These are phyloP conservation scores for Megaleporinus macrocephalus DNA, from an alignment of 2,113 vertebrate genomes.

Conservation along the genomic window DNA sequence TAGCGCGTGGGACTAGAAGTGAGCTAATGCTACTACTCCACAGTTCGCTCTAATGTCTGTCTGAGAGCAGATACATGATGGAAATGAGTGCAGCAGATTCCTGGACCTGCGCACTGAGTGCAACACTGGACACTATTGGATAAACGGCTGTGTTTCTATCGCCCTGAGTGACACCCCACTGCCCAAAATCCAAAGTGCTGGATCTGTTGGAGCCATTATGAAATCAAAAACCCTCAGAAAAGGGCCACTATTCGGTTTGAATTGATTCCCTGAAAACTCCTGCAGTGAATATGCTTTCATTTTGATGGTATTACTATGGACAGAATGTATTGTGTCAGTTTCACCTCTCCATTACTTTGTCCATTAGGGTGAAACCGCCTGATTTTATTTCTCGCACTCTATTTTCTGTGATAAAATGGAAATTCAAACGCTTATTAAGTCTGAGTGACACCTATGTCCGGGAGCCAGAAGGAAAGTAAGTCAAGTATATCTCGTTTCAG, in stretches of 20 bases:
- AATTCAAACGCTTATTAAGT: slow-evolving; percentile 85
- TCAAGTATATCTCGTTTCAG: slow-evolving; percentile 83
- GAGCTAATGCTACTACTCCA: slow-evolving; percentile 74
- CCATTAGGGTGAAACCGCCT: slow-evolving; percentile 82
- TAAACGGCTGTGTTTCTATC: slow-evolving; percentile 76
- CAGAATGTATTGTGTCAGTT: slow-evolving; percentile 83
- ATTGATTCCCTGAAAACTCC: slow-evolving; percentile 84
- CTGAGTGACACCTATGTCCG: slow-evolving; percentile 82
- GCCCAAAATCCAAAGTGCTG: slow-evolving; percentile 75
- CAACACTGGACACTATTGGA: slow-evolving; percentile 69
- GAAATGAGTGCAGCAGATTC: slow-evolving; percentile 70
- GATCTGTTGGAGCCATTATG: slow-evolving; percentile 84
- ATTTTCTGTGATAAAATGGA: slow-evolving; percentile 88
- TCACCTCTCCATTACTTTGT: slow-evolving; percentile 84
- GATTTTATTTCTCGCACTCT: slow-evolving; percentile 86
- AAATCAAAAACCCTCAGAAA: slow-evolving; percentile 77
- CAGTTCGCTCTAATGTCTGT: slow-evolving; percentile 75
- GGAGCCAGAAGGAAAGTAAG: slow-evolving; percentile 80
- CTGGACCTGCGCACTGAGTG: slow-evolving; percentile 56
- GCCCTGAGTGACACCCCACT: slow-evolving; percentile 79
- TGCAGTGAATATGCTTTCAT: slow-evolving; percentile 86
- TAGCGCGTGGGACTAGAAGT: slow-evolving; percentile 78
- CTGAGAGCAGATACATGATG: slow-evolving; percentile 76
- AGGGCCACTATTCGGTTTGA: slow-evolving; percentile 84
- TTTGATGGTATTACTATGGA: slow-evolving; percentile 84